phyloP scores from a whole-genome alignment of 2,888 invertebrate species.

The Kuschelorhynchus macadamiae region DNA sequence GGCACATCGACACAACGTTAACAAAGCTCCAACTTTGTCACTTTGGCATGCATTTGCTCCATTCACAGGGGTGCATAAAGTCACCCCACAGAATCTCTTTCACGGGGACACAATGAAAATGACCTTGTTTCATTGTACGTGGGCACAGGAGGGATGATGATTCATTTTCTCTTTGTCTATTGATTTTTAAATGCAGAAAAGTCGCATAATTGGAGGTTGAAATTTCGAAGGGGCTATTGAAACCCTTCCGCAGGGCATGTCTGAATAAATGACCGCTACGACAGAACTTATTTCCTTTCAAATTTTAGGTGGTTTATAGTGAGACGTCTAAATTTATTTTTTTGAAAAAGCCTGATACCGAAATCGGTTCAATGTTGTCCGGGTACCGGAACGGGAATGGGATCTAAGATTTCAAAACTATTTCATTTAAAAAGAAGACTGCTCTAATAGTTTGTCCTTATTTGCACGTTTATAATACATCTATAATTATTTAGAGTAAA shows the following conservation, averaged over 20 bases:
- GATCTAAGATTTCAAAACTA: no score
- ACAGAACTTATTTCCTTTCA: no score
- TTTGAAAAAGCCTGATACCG: no score
- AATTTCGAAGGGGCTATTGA: not conserved
- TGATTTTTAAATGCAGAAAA: conserved; percentile 41
- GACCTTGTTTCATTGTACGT: conserved; percentile 60
- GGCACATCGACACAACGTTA: not conserved
- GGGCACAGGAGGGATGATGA: conserved; percentile 53
- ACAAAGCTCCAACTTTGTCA: conserved; percentile 19
- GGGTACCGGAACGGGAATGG: no score
- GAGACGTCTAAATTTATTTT: no score
- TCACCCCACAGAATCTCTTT: conserved; percentile 54
- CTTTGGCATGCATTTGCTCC: conserved; percentile 36
- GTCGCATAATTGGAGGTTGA: conserved; percentile 11
- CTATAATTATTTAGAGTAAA: no score
- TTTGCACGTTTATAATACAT: no score
- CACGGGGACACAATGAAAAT: conserved; percentile 57
- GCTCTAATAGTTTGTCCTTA: no score
- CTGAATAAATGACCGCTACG: not conserved
- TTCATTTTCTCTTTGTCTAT: conserved; percentile 53
- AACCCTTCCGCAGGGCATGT: not conserved
- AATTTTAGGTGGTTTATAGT: no score
- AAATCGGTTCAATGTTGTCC: no score
- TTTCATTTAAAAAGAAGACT: no score
- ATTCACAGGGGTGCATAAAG: conserved; percentile 48